phyloP scores from a whole-genome alignment of 2,888 invertebrate species.

The Erebia epiphron region DNA sequence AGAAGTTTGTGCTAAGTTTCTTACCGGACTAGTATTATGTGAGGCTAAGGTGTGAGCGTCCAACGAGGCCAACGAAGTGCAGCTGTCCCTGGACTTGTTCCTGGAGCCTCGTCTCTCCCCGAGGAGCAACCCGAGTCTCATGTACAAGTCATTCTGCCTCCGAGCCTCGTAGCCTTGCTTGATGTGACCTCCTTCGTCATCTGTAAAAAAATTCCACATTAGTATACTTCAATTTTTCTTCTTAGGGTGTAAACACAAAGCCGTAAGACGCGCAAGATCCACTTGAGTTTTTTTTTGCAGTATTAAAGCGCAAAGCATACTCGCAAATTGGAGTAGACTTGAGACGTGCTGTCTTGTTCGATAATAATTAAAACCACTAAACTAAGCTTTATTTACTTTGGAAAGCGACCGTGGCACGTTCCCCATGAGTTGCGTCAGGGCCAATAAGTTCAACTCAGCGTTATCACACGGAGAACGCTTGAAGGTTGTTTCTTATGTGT shows the following conservation, averaged over 20 bases:
- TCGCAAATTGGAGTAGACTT: too few species aligned
- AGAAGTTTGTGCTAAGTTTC: constrained; percentile 31
- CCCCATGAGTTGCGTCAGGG: too few species aligned
- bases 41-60: constrained; percentile 88
- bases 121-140: constrained; percentile 90
- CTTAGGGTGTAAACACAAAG: not conserved
- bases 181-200: constrained; percentile 88
- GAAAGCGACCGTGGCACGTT: too few species aligned
- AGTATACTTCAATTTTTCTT: not conserved
- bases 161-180: constrained; percentile 82
- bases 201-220: constrained; percentile 62
- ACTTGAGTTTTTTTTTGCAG: not conserved
- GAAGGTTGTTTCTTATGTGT: too few species aligned
- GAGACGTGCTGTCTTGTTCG: too few species aligned
- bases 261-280: not conserved
- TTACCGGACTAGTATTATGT: constrained; percentile 91
- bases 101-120: constrained; percentile 85
- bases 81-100: constrained; percentile 75
- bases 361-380: too few species aligned
- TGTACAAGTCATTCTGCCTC: constrained; percentile 89
- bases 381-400: too few species aligned
- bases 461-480: too few species aligned
- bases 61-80: constrained; percentile 82
- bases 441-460: too few species aligned
- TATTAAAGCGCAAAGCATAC: too few species aligned